Evolutionary conservation across 2,797 vertebrate species (phyloP).

Genomic region (Urosaurus nigricauda): DNA sequence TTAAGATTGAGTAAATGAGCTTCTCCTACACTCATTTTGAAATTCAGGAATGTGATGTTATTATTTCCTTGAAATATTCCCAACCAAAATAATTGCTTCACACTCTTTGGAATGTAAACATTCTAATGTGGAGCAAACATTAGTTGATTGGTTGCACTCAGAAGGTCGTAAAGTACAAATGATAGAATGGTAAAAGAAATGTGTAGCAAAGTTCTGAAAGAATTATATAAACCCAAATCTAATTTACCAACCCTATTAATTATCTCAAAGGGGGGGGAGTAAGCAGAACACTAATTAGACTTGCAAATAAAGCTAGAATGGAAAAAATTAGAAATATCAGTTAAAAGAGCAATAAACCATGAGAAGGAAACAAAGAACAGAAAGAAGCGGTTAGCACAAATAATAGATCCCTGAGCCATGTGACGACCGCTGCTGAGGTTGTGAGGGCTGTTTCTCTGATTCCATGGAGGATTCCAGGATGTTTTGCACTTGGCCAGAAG

Average conservation of each 20-base stretch:
- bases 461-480: too few species aligned
- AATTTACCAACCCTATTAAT: constrained; percentile 20
- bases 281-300: constrained; percentile 29
- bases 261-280: not conserved
- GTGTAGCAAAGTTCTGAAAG: not conserved
- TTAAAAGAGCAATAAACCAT: not conserved
- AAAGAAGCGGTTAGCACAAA: not conserved
- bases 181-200: not conserved
- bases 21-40: constrained; percentile 20
- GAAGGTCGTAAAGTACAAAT: not conserved
- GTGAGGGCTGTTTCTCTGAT: too few species aligned
- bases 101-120: not conserved
- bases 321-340: not conserved
- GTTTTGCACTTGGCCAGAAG: too few species aligned
- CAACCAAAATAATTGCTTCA: not conserved
- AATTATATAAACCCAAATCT: not conserved
- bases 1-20: not conserved
- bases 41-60: not conserved
- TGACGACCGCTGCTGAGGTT: too few species aligned
- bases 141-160: not conserved
- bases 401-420: not conserved
- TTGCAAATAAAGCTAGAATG: constrained; percentile 13
- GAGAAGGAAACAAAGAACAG: not conserved
- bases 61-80: not conserved
- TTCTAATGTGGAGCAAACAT: constrained; percentile 31